A percentile compares a stretch with the other conserved stretches of the same genome.
These are phyloP conservation scores for Diachrysia chrysitis DNA, from an alignment of 2,888 invertebrate genomes.

Conservation along the genomic window DNA sequence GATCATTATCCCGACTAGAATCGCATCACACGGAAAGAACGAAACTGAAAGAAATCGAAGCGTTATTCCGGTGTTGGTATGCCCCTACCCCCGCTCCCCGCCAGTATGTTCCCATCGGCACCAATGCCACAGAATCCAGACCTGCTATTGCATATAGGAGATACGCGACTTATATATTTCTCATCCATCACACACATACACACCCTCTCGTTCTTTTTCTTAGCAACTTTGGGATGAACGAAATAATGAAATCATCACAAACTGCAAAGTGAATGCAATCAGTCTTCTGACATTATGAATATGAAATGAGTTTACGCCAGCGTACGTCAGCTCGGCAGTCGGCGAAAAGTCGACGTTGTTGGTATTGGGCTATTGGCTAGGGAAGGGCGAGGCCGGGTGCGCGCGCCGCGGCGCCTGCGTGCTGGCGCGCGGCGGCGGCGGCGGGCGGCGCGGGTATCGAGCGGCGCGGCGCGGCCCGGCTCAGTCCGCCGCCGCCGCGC, in stretches of 20 bases:
- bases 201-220: background rate
- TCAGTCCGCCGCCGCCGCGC: slow-evolving; percentile 64
- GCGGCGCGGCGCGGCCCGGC: slow-evolving; percentile 44
- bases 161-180: background rate
- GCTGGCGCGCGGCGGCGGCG: slow-evolving; percentile 9
- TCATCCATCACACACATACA: background rate
- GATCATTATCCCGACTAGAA: no score
- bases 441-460: slow-evolving; percentile 40
- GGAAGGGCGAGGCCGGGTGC: slow-evolving; percentile 14
- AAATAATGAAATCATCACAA: background rate
- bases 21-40: background rate
- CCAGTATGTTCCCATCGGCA: slow-evolving; percentile 10
- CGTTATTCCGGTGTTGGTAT: background rate
- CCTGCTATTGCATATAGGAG: background rate
- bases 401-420: slow-evolving; percentile 15
- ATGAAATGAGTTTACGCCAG: background rate
- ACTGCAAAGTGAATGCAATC: background rate
- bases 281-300: background rate
- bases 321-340: background rate
- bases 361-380: background rate
- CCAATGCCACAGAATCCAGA: slow-evolving; percentile 7
- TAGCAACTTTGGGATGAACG: background rate
- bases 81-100: background rate
- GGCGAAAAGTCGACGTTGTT: background rate
- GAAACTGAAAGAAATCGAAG: background rate